Evolutionary conservation across 2,888 invertebrate genomes (phyloP).

Genomic region (Noctua comes): DNA sequence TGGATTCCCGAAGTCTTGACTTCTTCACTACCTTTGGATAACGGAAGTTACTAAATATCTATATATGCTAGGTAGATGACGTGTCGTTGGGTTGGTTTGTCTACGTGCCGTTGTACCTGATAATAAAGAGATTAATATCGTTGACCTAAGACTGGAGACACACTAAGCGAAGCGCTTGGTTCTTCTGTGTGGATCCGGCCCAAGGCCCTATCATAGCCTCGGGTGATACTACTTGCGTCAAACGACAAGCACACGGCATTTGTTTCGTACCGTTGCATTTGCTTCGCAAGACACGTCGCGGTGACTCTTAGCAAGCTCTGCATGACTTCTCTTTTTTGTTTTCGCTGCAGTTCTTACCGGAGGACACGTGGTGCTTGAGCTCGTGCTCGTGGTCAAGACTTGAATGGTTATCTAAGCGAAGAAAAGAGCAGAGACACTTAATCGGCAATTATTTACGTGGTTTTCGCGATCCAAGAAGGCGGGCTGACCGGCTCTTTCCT

Average conservation of each 20-base stretch:
- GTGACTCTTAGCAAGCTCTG: background rate
- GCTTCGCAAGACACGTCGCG: background rate
- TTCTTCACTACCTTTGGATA: constrained; percentile 71
- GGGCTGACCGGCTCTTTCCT: background rate
- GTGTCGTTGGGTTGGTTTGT: background rate
- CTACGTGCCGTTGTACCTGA: constrained; percentile 17
- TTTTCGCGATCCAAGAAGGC: background rate
- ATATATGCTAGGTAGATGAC: constrained; percentile 16
- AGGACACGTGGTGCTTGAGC: background rate
- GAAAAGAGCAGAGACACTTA: constrained; percentile 39
- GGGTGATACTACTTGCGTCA: background rate
- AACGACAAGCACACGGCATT: background rate
- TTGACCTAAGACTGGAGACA: constrained; percentile 1
- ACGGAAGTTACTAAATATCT: constrained; percentile 54
- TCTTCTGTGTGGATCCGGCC: background rate
- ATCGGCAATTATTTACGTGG: constrained; percentile 13
- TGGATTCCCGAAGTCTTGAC: background rate
- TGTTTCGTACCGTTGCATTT: background rate
- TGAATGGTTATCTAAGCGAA: constrained; percentile 24
- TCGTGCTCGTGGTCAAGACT: background rate
- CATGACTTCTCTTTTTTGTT: background rate
- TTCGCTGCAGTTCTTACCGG: background rate
- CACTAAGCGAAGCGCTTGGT: background rate
- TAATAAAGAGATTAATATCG: constrained; percentile 25
- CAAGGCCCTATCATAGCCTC: background rate